Percentiles rank a stretch among this genome's conserved stretches.
phyloP scores from a whole-genome alignment of 2,888 invertebrate species.

The Kryphioiulus occultus region DNA sequence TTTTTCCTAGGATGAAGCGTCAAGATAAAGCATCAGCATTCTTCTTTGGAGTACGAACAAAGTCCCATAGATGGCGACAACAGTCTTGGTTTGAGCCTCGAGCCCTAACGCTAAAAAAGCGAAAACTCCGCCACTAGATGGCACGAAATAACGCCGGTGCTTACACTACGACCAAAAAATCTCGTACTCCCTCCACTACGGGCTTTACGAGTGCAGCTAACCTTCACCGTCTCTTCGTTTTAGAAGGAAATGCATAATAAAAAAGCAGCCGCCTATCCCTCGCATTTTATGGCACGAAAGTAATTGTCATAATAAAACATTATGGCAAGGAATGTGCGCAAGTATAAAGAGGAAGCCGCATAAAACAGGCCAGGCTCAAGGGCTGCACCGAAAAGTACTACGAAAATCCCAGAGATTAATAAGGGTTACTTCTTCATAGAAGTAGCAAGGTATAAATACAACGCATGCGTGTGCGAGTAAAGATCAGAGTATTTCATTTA shows the following conservation, averaged over 20 bases:
- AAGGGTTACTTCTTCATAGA: no score
- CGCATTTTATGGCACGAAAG: constrained; percentile 2
- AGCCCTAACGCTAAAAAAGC: background rate
- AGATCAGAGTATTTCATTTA: no score
- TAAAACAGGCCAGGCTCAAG: background rate
- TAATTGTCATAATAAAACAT: constrained; percentile 33
- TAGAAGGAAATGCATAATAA: background rate
- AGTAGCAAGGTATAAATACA: no score
- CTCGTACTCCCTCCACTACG: background rate
- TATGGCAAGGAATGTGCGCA: background rate
- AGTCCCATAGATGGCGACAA: background rate
- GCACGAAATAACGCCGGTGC: background rate
- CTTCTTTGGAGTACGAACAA: background rate
- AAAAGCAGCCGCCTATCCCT: background rate
- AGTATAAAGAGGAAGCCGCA: background rate
- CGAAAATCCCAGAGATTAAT: no score
- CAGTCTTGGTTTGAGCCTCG: background rate
- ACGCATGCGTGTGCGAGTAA: no score
- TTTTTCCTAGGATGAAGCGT: background rate
- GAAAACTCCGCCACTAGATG: background rate
- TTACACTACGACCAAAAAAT: background rate
- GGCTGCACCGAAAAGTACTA: background rate
- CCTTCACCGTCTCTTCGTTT: constrained; percentile 8
- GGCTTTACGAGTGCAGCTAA: background rate
- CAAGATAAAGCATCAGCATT: background rate